Base-by-base conservation (phyloP, 2,113 vertebrate genomes). In the Ginglymostoma cirratum region DNA sequence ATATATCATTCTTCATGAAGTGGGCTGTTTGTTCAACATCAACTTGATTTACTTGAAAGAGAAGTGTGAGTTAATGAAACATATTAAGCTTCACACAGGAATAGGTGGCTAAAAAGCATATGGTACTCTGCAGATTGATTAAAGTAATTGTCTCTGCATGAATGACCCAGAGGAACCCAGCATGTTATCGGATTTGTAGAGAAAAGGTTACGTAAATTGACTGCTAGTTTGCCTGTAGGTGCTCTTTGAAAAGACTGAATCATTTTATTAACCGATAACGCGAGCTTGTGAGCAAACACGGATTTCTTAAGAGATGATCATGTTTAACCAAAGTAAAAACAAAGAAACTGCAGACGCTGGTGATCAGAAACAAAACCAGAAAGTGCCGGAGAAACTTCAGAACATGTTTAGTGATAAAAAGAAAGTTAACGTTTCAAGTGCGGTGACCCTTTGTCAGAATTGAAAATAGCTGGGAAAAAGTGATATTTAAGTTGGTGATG, bases 141-240 rank as follows among this genome's bases (percentile, higher is more conserved):
- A 24, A 89, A 89, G 45, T 24, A 55, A 89, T 83, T 23, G 80
- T 83, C 38, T 48, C 10, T 89, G 48, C 48, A 7, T 89, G 86
- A 89, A 55, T 89, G 86, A 55, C 48, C 86, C 24, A 30, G 86
- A 89, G 42, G 42, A 48, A 21, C 86, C 48, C 48, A 89, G 86
- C 24, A 89, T 52, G 45, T 48, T 48, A 23, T 52, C 55, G 86
- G 45, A 55, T 55, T 89, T 55, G 38, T 14, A 4, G 10, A 30
- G 27, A 89, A 89, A 89, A 89, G 24, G 48, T 55, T 89, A 89
- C 86, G 30, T 55, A 89, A 89, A 52, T 89, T 55, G 52, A 89
- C 86, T 89, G 45, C 86, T 89, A 19, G 15, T 89, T 55, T 89
- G 86, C 86, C 86, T 55, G 23, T 30, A 30, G 45, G 48, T 89